Evolutionary conservation across 35 echinoderm and acorn worm genomes (phyloP).

Genomic region (Acanthaster planci): DNA sequence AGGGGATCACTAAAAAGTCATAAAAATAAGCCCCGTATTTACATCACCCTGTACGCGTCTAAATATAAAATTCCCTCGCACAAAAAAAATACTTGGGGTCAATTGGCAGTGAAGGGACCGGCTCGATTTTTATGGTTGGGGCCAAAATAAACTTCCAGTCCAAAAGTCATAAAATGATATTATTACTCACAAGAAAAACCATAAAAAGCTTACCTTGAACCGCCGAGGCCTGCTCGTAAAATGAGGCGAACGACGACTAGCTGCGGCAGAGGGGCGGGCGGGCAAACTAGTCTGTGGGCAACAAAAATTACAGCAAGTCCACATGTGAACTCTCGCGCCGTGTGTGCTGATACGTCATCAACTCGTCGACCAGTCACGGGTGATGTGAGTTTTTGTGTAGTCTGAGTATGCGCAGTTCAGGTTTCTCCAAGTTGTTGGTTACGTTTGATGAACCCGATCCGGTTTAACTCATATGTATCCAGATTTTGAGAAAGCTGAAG

Average conservation of each 20-base stretch:
- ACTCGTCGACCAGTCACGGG: neutral
- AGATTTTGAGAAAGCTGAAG: too few relatives aligned
- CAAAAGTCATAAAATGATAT: conserved; percentile 27
- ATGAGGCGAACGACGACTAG: neutral
- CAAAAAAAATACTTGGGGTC: neutral
- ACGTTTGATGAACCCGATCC: too few relatives aligned
- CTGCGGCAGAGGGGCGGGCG: neutral
- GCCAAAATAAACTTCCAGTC: conserved; percentile 17
- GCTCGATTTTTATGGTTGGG: conserved; percentile 10
- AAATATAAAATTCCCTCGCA: neutral
- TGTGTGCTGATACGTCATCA: neutral
- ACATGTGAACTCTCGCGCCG: neutral
- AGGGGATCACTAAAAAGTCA: too few relatives aligned
- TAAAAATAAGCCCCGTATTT: too few relatives aligned
- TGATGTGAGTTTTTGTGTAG: neutral
- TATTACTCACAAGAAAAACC: conserved; percentile 24
- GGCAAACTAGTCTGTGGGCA: neutral
- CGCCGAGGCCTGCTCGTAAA: conserved; percentile 14
- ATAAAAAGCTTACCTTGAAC: conserved; percentile 29
- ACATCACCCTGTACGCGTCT: too few relatives aligned
- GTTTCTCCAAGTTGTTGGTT: too few relatives aligned
- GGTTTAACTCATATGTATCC: too few relatives aligned
- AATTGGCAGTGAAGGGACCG: neutral
- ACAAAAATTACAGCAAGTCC: neutral
- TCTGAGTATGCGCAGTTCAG: conserved; percentile 13